Evolutionary conservation across 2,113 vertebrate species (phyloP).

Genomic region (Dolichotis patagonum): DNA sequence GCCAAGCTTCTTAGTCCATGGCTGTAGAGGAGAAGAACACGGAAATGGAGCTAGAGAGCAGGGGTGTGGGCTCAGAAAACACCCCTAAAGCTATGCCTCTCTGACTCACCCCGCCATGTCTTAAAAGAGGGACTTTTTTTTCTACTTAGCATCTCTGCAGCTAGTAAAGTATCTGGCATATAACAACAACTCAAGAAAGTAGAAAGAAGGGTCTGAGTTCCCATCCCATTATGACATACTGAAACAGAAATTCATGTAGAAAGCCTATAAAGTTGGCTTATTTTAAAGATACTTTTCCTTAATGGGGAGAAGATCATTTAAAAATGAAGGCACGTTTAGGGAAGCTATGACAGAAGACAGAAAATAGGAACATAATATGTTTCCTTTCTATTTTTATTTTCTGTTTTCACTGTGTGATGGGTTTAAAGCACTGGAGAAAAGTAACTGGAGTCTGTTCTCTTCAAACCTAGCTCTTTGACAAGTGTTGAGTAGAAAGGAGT

Average conservation of each 20-base stretch:
- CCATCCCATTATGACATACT: neutral
- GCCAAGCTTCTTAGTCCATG: neutral
- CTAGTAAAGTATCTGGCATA: neutral
- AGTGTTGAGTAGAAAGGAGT: neutral
- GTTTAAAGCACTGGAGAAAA: neutral
- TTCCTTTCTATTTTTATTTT: neutral
- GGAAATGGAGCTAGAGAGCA: neutral
- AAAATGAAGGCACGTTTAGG: neutral
- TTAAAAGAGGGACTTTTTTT: neutral
- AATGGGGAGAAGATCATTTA: neutral
- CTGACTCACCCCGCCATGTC: neutral
- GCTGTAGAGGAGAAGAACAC: neutral
- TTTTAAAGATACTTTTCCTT: neutral
- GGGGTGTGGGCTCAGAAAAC: neutral
- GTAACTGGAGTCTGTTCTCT: neutral
- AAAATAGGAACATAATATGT: neutral
- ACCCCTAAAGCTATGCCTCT: neutral
- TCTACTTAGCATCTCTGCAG: neutral
- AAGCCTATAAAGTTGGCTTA: neutral
- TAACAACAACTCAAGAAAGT: neutral
- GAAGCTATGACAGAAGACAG: neutral
- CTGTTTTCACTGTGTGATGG: conserved; percentile 9
- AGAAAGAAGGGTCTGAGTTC: neutral
- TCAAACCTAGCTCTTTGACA: neutral
- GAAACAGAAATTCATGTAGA: neutral